A percentile compares a stretch with the other conserved stretches of the same genome.
Evolutionary conservation across 2,113 vertebrate species (phyloP).

Genomic region (Silurus meridionalis): DNA sequence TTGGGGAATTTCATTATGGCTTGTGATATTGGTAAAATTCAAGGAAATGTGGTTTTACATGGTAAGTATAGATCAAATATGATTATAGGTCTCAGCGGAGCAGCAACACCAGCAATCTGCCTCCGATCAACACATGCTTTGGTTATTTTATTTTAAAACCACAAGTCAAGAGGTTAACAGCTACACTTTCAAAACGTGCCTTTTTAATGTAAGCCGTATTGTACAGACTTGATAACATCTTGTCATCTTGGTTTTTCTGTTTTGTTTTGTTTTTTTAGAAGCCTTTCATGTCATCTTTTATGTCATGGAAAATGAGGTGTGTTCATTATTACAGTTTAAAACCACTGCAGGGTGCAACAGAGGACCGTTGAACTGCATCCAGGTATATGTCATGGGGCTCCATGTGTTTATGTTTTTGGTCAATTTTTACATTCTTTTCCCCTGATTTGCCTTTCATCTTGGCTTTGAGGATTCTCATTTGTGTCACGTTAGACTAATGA

Average conservation of each 20-base stretch:
- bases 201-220: conserved; percentile 40
- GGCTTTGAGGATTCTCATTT: conserved; percentile 37
- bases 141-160: conserved; percentile 30
- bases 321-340: conserved; percentile 46
- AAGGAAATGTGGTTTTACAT: conserved; percentile 55
- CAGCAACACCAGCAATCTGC: conserved; percentile 28
- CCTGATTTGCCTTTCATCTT: conserved; percentile 45
- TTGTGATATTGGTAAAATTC: conserved; percentile 50
- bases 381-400: conserved; percentile 47
- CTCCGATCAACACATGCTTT: conserved; percentile 41
- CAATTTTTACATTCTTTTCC: conserved; percentile 45
- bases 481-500: conserved; percentile 55
- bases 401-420: conserved; percentile 52
- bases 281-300: conserved; percentile 39
- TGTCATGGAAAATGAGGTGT: conserved; percentile 41
- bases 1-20: conserved; percentile 55
- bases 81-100: conserved; percentile 20
- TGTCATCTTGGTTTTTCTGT: conserved; percentile 17
- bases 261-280: background rate
- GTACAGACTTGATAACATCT: conserved; percentile 40
- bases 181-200: conserved; percentile 25
- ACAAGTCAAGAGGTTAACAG: conserved; percentile 30
- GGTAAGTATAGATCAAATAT: conserved; percentile 50
- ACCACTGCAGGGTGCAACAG: conserved; percentile 43
- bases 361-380: conserved; percentile 42